Conservation (phyloP, 2,797 vertebrate species). For the Geotrypetes seraphini region DNA sequence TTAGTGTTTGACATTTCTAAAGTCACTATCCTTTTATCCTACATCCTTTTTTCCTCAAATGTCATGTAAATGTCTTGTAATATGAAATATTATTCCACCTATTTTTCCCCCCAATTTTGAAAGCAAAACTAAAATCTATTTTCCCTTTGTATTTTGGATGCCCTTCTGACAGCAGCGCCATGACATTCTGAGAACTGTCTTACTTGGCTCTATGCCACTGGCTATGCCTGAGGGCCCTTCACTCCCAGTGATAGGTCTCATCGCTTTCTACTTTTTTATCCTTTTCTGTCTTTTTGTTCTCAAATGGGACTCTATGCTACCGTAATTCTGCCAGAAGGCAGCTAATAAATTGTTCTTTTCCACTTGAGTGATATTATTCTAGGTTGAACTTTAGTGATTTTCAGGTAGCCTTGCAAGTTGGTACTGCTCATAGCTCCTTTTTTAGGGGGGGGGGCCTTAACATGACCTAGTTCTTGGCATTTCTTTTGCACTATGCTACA, state of each 20-base stretch:
- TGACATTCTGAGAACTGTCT: too few relatives aligned
- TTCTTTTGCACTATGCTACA: slow-evolving; percentile 28
- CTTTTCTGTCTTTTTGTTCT: neutral
- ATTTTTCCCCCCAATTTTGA: neutral
- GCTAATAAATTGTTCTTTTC: slow-evolving; percentile 36
- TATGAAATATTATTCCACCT: too few relatives aligned
- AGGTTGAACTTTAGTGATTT: slow-evolving; percentile 26
- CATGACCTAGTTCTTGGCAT: slow-evolving; percentile 31
- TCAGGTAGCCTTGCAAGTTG: slow-evolving; percentile 24
- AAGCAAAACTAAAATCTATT: neutral
- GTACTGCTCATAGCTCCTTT: slow-evolving; percentile 19
- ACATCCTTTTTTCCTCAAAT: too few relatives aligned
- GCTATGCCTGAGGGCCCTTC: too few relatives aligned
- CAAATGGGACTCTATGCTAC: slow-evolving; percentile 18
- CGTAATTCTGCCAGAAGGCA: slow-evolving; percentile 36
- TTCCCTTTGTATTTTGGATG: too few relatives aligned
- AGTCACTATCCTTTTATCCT: too few relatives aligned
- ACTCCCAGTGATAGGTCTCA: too few relatives aligned
- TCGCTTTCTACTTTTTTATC: too few relatives aligned
- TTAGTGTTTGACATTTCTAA: too few relatives aligned
- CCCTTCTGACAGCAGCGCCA: too few relatives aligned
- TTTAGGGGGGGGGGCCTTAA: slow-evolving; percentile 45
- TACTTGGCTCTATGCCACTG: too few relatives aligned
- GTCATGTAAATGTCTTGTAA: too few relatives aligned
- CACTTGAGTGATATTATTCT: slow-evolving; percentile 36